These are phyloP conservation scores for Zapornia atra DNA, from an alignment of 2,113 vertebrate species.

Conservation along the genomic window DNA sequence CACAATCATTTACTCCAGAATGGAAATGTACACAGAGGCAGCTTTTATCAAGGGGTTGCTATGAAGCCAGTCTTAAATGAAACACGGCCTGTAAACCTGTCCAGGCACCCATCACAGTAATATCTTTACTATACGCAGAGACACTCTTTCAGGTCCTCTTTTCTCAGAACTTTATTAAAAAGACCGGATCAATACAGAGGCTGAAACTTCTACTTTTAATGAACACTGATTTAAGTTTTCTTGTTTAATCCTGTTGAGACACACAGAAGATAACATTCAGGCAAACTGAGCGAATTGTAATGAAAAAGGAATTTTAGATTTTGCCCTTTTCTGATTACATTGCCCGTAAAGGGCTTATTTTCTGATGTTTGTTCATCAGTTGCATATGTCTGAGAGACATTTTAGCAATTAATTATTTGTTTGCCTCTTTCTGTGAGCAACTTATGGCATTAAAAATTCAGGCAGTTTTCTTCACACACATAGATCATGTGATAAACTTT, in stretches of 20 bases:
- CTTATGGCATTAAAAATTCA: not conserved
- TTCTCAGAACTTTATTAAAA: not conserved
- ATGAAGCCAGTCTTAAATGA: not conserved
- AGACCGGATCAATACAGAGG: not conserved
- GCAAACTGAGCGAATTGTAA: not conserved
- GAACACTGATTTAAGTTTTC: not conserved
- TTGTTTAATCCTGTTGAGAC: not conserved
- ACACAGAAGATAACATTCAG: not conserved
- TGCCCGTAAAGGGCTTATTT: conserved; percentile 16
- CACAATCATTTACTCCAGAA: not conserved
- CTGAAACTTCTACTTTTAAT: not conserved
- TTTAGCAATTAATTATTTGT: conserved; percentile 42
- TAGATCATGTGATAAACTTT: conserved; percentile 8
- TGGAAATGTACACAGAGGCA: not conserved
- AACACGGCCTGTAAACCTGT: not conserved
- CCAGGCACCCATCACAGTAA: not conserved
- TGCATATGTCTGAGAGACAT: conserved; percentile 8
- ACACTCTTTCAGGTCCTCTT: not conserved
- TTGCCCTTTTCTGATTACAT: not conserved
- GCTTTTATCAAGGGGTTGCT: not conserved
- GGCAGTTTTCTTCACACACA: not conserved
- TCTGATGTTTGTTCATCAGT: conserved; percentile 3
- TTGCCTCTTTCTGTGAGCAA: not conserved
- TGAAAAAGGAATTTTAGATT: not conserved
- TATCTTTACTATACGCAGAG: not conserved